These are phyloP conservation scores for Pteria penguin DNA, from an alignment of 2,888 invertebrate genomes.

Conservation along the genomic window DNA sequence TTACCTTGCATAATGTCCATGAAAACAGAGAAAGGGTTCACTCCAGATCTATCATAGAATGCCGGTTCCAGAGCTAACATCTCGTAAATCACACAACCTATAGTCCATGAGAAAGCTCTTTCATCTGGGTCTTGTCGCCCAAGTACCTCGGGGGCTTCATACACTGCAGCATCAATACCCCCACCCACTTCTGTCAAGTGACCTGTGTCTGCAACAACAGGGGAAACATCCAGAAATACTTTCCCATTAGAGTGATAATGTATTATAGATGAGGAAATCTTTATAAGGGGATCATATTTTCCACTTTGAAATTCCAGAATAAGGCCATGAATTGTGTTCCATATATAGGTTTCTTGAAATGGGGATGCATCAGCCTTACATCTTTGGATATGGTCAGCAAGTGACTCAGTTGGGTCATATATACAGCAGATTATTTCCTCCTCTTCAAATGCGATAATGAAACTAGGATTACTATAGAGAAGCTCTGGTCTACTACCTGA, in stretches of 20 bases:
- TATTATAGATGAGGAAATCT: slow-evolving; percentile 43
- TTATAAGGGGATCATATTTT: slow-evolving; percentile 25
- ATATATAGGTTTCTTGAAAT: slow-evolving; percentile 50
- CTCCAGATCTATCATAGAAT: slow-evolving; percentile 54
- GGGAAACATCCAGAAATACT: slow-evolving; percentile 42
- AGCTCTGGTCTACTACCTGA: slow-evolving; percentile 22
- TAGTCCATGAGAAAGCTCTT: slow-evolving; percentile 59
- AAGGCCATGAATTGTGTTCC: slow-evolving; percentile 46
- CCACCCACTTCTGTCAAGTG: slow-evolving; percentile 23
- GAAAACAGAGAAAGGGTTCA: slow-evolving; percentile 56
- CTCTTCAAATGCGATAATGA: slow-evolving; percentile 54
- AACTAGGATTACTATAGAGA: slow-evolving; percentile 40
- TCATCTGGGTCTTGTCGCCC: slow-evolving; percentile 45
- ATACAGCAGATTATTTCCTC: slow-evolving; percentile 43
- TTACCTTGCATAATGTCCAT: slow-evolving; percentile 55
- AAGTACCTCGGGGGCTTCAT: slow-evolving; percentile 64
- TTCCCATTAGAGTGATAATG: slow-evolving; percentile 32
- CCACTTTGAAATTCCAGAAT: slow-evolving; percentile 33
- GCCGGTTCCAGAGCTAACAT: slow-evolving; percentile 63
- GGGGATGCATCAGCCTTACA: slow-evolving; percentile 32
- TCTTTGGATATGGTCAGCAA: slow-evolving; percentile 47
- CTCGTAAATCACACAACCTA: slow-evolving; percentile 67
- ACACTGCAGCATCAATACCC: slow-evolving; percentile 42
- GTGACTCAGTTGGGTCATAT: slow-evolving; percentile 48
- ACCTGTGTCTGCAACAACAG: background rate